Conservation (phyloP, 2,888 invertebrate species). For the Parelbella ahira region DNA sequence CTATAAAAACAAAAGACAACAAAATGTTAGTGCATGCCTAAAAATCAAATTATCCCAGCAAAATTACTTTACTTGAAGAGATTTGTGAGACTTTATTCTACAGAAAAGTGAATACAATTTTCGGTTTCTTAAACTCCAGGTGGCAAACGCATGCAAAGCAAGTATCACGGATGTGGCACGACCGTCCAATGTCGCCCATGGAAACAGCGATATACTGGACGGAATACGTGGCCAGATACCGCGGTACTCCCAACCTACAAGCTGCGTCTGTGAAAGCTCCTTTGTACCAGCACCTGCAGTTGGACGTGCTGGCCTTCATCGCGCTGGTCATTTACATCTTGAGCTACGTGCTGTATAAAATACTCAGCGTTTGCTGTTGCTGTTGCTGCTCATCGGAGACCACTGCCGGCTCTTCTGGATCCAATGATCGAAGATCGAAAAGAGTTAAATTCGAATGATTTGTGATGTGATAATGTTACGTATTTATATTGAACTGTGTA, state of each 20-base stretch:
- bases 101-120: too few relatives aligned
- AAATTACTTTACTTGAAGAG: too few relatives aligned
- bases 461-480: too few relatives aligned
- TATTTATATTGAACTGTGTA: too few relatives aligned
- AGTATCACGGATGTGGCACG: constrained; percentile 75
- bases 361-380: constrained; percentile 56
- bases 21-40: too few relatives aligned
- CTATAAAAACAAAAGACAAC: too few relatives aligned
- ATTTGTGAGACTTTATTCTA: too few relatives aligned
- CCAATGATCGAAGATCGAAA: constrained; percentile 51
- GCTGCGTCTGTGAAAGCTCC: constrained; percentile 55
- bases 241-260: constrained; percentile 62
- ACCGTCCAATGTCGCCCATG: constrained; percentile 73
- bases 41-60: too few relatives aligned
- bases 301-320: constrained; percentile 65
- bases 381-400: constrained; percentile 51
- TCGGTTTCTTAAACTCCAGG: constrained; percentile 41
- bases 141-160: constrained; percentile 59
- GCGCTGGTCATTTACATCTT: constrained; percentile 56
- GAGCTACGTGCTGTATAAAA: constrained; percentile 51
- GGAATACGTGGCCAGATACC: constrained; percentile 76
- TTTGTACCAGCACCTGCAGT: constrained; percentile 60
- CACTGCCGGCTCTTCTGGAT: constrained; percentile 32
- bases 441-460: constrained; percentile 73
- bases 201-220: constrained; percentile 81